Percentiles rank a stretch among this genome's conserved stretches.
Evolutionary conservation across 2,888 invertebrate genomes (phyloP).

Genomic region (Melanotus villosus): DNA sequence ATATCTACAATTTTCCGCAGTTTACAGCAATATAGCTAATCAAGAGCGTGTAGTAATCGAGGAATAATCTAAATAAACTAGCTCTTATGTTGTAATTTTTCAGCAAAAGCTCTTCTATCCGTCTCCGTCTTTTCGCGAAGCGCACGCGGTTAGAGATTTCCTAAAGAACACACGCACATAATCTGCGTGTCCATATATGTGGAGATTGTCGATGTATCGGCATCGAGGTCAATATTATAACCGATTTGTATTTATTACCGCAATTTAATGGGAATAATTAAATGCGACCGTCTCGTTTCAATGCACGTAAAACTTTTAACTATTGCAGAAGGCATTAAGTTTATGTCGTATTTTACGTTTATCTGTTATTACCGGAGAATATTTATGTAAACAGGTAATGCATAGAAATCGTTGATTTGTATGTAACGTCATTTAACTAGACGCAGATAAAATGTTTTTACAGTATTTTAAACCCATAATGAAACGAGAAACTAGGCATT

Average conservation of each 20-base stretch:
- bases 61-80: slow-evolving; percentile 32
- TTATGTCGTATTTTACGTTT: slow-evolving; percentile 27
- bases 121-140: no score
- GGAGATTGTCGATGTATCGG: slow-evolving; percentile 29
- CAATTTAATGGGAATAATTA: slow-evolving; percentile 35
- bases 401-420: slow-evolving; percentile 44
- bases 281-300: slow-evolving; percentile 27
- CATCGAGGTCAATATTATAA: slow-evolving; percentile 52
- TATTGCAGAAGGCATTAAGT: slow-evolving; percentile 21
- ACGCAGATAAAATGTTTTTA: slow-evolving; percentile 29
- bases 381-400: slow-evolving; percentile 42
- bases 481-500: slow-evolving; percentile 33
- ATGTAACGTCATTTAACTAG: slow-evolving; percentile 36
- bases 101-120: no score
- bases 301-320: slow-evolving; percentile 28
- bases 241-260: slow-evolving; percentile 40
- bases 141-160: no score
- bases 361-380: slow-evolving; percentile 39
- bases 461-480: slow-evolving; percentile 29
- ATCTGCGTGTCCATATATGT: slow-evolving; percentile 23
- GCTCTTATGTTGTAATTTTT: background rate
- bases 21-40: slow-evolving; percentile 16
- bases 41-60: slow-evolving; percentile 16
- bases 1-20: slow-evolving; percentile 35
- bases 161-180: slow-evolving; percentile 2